Conservation (phyloP, 92 coral and sea anemone species). For the Phymanthus crucifer region DNA sequence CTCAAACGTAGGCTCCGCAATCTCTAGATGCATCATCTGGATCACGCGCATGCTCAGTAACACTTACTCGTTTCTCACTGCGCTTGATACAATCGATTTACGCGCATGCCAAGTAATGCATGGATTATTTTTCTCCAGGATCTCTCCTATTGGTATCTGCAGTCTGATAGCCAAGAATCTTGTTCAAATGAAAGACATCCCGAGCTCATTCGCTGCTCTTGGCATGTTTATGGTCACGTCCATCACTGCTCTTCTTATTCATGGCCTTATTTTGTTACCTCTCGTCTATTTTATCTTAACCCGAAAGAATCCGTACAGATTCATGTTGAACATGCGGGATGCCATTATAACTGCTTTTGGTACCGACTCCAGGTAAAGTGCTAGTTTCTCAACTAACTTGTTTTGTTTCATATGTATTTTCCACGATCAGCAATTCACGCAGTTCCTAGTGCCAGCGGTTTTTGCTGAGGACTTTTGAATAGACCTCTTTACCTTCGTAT, state of each 20-base stretch:
- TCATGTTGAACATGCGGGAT: conserved; percentile 70
- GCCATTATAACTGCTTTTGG: conserved; percentile 91
- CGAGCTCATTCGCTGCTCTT: conserved; percentile 49
- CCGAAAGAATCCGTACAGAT: conserved; percentile 69
- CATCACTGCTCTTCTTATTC: conserved; percentile 62
- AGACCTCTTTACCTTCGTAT: too few species aligned
- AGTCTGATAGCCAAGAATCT: conserved; percentile 79
- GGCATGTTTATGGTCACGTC: conserved; percentile 85
- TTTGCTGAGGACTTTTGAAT: too few species aligned
- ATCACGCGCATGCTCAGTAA: too few species aligned
- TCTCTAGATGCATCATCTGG: too few species aligned
- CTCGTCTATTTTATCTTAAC: conserved; percentile 58
- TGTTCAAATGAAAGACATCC: conserved; percentile 67
- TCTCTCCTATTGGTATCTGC: conserved; percentile 84
- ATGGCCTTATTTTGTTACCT: conserved; percentile 61
- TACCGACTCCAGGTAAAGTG: conserved; percentile 70
- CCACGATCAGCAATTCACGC: too few species aligned
- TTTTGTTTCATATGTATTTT: too few species aligned
- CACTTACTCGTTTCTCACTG: too few species aligned
- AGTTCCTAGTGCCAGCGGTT: too few species aligned
- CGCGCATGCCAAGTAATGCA: background rate
- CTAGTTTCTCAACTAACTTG: background rate
- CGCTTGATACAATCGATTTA: background rate
- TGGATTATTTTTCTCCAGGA: conserved; percentile 40
- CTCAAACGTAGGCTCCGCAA: too few species aligned